Evolutionary conservation across 2,113 vertebrate genomes (phyloP), one percentile per base, ranked within the genome.

Genomic region (Pipra filicauda): DNA sequence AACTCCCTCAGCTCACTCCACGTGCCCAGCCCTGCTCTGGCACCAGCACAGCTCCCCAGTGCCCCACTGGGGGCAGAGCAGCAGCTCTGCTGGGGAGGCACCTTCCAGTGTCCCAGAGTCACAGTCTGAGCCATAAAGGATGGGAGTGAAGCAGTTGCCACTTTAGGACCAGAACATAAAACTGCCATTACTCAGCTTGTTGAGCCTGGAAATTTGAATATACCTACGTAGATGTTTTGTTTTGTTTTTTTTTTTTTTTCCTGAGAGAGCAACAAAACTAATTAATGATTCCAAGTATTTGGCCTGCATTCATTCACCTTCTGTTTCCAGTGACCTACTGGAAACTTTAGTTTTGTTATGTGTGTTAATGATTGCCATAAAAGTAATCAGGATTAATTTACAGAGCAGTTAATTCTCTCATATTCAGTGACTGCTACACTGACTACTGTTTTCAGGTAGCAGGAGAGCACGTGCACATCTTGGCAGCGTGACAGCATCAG

Each of bases 391-490:
- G 83, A 22, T 76, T 64, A 61, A 61, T 41, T 94, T 94, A 67
- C 39, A 92, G 78, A 89, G 49, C 51, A 87, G 76, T 89, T 90
- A 74, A 66, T 96, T 92, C 51, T 64, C 67, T 79, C 39, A 28
- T 65, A 71, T 77, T 88, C 9, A n/a, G n/a, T 72, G 66, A 87
- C 52, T 71, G 37, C 65, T 46, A 77, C 75, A 91, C 21, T 88
- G 62, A 81, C n/a, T 85, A 44, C 43, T 49, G 33, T 55, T 77
- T 66, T 84, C 28, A 12, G 51, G 6, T 33, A 95, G 91, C 4
- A 18, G 35, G 81, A 90, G 30, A 85, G 66, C 5, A 5, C 62
- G 55, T 19, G 43, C 21, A 26, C 61, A 75, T 70, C n/a, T 55
- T 16, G 8, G 89, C 43, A 95, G 18, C 20, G 46, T 5, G 67